Base-by-base conservation (phyloP, 2,888 invertebrate species). In the Drosophila neoperkinsi region DNA sequence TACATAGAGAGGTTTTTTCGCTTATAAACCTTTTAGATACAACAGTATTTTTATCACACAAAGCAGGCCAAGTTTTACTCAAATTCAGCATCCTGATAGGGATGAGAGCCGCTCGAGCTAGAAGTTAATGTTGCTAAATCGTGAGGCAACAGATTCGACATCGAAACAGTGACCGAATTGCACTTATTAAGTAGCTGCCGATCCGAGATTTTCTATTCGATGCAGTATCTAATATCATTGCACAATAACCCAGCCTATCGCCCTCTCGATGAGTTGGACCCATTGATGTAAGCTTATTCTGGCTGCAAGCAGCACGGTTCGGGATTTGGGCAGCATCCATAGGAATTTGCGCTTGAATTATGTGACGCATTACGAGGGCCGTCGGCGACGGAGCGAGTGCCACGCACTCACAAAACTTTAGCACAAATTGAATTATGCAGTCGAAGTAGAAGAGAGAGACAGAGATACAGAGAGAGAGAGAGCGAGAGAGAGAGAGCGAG, bases 351-450 rank as follows among this genome's bases (percentile, higher is more conserved):
- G 75, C 71, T 84, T 85, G 85, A 85, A 83, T 87, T 83, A 85
- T 85, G 87, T 83, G 87, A 57, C 84, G 81, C 84, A 84, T 84
- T 83, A 84, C 74, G 71, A 79, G 74, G 56, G 56, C 74, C 52
- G 71, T 13, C 51, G 70, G 58, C 76, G 53, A 67, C 62, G 64
- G 67, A 72, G 77, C 77, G 63, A 74, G 67, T 71, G 75, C 78
- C 80, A 84, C 79, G 87, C 84, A 86, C 81, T 84, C 68, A 53
- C 71, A 74, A 82, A 85, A 87, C 84, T 85, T 85, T 85, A 80
- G 74, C 84, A 73, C 84, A 84, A 85, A 85, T 85, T 85, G 85
- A 85, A 85, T 87, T 87, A 87, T 85, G 87, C 85, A 85, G 81
- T 79, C 81, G 70, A 38, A 6, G 36, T 25, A 16, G 33, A 21